phyloP scores from a whole-genome alignment of 2,797 vertebrate genomes.

The Decapterus maruadsi region DNA sequence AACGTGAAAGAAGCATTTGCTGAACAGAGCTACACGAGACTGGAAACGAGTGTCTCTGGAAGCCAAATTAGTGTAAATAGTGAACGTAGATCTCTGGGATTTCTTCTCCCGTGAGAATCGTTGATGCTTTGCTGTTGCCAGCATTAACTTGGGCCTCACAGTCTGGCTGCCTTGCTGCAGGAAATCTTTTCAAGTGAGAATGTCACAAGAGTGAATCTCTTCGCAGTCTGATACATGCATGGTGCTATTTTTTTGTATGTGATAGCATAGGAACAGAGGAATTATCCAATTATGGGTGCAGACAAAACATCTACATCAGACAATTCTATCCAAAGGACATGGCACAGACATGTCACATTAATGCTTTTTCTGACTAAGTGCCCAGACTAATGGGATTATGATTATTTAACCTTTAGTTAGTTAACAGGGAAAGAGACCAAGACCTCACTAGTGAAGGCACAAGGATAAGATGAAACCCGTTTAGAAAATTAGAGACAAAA shows the following conservation, averaged over 20 bases:
- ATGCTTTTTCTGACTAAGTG: conserved; percentile 8
- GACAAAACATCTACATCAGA: conserved; percentile 1
- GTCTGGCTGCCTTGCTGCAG: conserved; percentile 15
- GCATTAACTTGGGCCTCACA: conserved; percentile 34
- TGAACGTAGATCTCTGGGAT: conserved; percentile 47
- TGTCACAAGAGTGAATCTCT: conserved; percentile 24
- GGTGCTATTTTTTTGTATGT: conserved; percentile 4
- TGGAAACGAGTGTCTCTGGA: conserved; percentile 58
- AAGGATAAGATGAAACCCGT: background rate
- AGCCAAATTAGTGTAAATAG: conserved; percentile 62
- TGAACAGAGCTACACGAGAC: conserved; percentile 52
- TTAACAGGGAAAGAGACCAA: background rate
- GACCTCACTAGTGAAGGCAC: background rate
- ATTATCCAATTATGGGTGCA: conserved; percentile 1
- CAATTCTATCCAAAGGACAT: too few species aligned
- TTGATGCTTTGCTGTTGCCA: conserved; percentile 46
- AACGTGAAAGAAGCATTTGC: conserved; percentile 46
- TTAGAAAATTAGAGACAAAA: conserved; percentile 1
- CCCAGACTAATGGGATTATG: background rate
- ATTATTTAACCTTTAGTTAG: conserved; percentile 1
- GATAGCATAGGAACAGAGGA: too few species aligned
- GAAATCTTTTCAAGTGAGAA: conserved; percentile 43
- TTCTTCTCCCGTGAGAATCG: conserved; percentile 53
- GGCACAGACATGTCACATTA: background rate
- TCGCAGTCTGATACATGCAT: conserved; percentile 18